These are phyloP conservation scores for Vicugna pacos DNA, from an alignment of 2,113 vertebrate genomes.

Conservation along the genomic window DNA sequence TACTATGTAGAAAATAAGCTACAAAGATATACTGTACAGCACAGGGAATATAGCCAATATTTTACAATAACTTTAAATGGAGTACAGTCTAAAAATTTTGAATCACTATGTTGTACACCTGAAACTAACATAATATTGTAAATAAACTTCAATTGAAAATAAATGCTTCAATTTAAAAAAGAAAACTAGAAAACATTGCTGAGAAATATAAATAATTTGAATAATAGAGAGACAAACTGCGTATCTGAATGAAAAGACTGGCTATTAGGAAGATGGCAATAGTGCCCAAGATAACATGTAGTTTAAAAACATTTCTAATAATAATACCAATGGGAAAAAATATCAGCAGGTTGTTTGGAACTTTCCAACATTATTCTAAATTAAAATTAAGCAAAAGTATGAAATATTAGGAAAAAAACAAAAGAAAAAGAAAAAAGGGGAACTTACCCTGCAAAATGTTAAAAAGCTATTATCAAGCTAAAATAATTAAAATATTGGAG, in stretches of 20 bases:
- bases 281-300: not conserved
- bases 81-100: not conserved
- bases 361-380: slow-evolving; percentile 5
- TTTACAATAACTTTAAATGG: not conserved
- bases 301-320: not conserved
- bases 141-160: not conserved
- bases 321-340: not conserved
- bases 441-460: not conserved
- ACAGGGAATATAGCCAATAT: not conserved
- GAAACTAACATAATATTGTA: not conserved
- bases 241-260: not conserved
- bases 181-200: not conserved
- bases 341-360: not conserved
- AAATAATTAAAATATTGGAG: slow-evolving; percentile 9
- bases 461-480: not conserved
- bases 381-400: slow-evolving; percentile 34
- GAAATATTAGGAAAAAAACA: not conserved
- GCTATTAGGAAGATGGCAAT: not conserved
- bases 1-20: not conserved
- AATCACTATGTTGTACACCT: not conserved
- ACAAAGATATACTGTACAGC: not conserved
- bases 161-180: not conserved
- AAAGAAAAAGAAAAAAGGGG: not conserved
- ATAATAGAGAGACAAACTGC: not conserved
- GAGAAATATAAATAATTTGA: not conserved